These are phyloP conservation scores for Paragorgia papillata DNA, from an alignment of 92 coral and sea anemone genomes.

Conservation along the genomic window DNA sequence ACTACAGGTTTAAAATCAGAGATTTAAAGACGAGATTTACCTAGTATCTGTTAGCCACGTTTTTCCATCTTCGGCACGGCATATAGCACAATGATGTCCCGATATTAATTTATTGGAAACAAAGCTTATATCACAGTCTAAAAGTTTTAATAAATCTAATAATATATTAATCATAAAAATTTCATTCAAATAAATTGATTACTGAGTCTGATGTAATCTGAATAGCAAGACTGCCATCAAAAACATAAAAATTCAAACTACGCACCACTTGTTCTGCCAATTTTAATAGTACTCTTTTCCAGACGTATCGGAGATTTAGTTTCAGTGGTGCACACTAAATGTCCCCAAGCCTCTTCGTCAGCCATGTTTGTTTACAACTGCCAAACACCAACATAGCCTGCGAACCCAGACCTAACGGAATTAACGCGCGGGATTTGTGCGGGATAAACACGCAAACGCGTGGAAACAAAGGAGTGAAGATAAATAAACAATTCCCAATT, in stretches of 20 bases:
- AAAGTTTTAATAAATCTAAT: background rate
- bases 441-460: too few relatives aligned
- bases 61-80: slow-evolving; percentile 67
- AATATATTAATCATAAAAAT: background rate
- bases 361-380: slow-evolving; percentile 71
- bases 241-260: too few relatives aligned
- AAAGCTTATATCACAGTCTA: slow-evolving; percentile 81
- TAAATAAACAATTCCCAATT: too few relatives aligned
- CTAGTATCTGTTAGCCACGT: slow-evolving; percentile 85
- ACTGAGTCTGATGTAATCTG: background rate
- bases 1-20: too few relatives aligned
- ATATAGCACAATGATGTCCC: slow-evolving; percentile 67
- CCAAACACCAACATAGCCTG: too few relatives aligned
- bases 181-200: background rate
- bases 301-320: slow-evolving; percentile 71
- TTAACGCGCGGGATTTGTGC: too few relatives aligned
- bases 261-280: slow-evolving; percentile 81
- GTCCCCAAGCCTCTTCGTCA: slow-evolving; percentile 63
- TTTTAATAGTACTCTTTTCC: slow-evolving; percentile 53
- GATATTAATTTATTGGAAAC: slow-evolving; percentile 69
- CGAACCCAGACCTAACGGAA: too few relatives aligned
- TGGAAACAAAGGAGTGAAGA: too few relatives aligned
- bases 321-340: slow-evolving; percentile 69
- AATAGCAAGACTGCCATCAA: too few relatives aligned
- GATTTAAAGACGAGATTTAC: too few relatives aligned